Percentiles rank a stretch among this genome's conserved stretches.
Conservation (phyloP, 2,797 vertebrate species). For the Eurystomus glaucurus region DNA sequence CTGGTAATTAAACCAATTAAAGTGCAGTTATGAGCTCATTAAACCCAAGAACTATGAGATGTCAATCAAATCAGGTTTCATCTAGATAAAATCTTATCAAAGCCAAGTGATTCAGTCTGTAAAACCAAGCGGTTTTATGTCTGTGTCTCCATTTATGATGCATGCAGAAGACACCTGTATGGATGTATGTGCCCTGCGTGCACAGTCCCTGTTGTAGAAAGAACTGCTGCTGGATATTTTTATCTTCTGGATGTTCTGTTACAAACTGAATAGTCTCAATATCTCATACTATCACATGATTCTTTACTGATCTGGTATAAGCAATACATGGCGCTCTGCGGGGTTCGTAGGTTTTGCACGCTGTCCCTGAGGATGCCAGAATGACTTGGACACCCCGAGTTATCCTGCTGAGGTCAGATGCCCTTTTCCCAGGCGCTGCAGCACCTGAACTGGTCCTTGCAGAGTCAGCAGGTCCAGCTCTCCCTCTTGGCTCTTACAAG, state of each 20-base stretch:
- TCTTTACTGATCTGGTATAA: background rate
- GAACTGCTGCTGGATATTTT: background rate
- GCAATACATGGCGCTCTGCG: background rate
- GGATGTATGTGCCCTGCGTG: background rate
- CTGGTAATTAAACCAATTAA: constrained; percentile 60
- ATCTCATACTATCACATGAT: background rate
- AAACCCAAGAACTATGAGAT: constrained; percentile 9
- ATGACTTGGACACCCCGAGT: fast-evolving
- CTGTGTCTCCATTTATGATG: background rate
- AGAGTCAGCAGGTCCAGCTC: background rate
- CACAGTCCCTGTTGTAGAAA: background rate
- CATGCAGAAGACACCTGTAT: background rate
- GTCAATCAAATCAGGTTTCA: background rate
- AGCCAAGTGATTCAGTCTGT: constrained; percentile 15
- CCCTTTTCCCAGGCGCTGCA: background rate
- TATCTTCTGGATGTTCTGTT: background rate
- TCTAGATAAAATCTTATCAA: constrained; percentile 55
- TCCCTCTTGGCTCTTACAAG: background rate
- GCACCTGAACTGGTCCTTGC: background rate
- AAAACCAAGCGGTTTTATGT: background rate
- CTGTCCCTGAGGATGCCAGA: background rate
- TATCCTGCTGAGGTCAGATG: background rate
- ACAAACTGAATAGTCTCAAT: background rate
- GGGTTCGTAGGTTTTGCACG: background rate
- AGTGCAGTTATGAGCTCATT: constrained; percentile 54